Conservation (phyloP, 2,797 vertebrate genomes). For the Gobio occitaniae region DNA sequence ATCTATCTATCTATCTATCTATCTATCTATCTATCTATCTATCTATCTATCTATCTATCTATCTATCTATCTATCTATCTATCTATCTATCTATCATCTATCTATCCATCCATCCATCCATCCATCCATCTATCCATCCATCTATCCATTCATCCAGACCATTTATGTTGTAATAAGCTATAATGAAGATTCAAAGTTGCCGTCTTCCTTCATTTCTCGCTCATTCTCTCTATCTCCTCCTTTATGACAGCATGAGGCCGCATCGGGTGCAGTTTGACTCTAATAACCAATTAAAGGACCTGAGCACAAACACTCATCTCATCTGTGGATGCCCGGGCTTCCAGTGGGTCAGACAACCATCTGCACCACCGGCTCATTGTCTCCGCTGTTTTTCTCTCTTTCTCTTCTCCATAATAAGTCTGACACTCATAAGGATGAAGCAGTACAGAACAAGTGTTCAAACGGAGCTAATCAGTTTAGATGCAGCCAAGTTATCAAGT, state of each 20-base stretch:
- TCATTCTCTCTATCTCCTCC: constrained; percentile 18
- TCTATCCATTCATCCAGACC: too few relatives aligned
- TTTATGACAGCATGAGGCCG: constrained; percentile 33
- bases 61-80: too few relatives aligned
- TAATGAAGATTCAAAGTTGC: constrained; percentile 19
- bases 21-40: too few relatives aligned
- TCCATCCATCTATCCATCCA: too few relatives aligned
- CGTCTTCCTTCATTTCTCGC: constrained; percentile 18
- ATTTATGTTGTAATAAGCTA: not conserved
- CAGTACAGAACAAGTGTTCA: constrained; percentile 46
- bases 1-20: too few relatives aligned
- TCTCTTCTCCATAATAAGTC: constrained; percentile 33
- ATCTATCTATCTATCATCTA: too few relatives aligned
- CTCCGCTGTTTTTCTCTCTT: constrained; percentile 17
- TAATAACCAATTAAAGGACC: constrained; percentile 60
- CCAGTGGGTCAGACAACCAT: constrained; percentile 46
- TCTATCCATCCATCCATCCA: too few relatives aligned
- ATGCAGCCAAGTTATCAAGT: constrained; percentile 47
- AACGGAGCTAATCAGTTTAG: constrained; percentile 43
- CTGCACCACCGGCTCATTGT: constrained; percentile 35
- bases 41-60: too few relatives aligned
- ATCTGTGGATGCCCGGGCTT: constrained; percentile 24
- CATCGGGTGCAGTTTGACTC: constrained; percentile 43
- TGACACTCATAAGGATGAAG: constrained; percentile 36
- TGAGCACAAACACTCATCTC: constrained; percentile 48